A percentile compares a stretch with the other conserved stretches of the same genome.
Evolutionary conservation across 64 coral and sea anemone genomes (phyloP).

Genomic region (Hydrozoanthus tunicans): DNA sequence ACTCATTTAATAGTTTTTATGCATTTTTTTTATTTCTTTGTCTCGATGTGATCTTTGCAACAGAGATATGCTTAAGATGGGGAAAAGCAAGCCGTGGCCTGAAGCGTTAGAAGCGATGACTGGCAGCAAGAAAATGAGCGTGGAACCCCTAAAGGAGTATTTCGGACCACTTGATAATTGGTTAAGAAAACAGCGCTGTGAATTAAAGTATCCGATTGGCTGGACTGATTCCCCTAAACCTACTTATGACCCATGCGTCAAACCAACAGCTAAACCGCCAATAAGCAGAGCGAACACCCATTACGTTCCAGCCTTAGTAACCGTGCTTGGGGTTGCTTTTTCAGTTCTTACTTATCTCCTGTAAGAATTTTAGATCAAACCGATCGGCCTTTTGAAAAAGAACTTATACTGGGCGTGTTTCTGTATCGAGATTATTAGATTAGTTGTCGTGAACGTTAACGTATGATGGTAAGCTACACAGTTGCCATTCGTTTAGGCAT

Average conservation of each 20-base stretch:
- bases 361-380: not conserved
- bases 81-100: constrained; percentile 89
- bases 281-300: not conserved
- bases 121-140: not conserved
- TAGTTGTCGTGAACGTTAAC: too few species aligned
- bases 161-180: constrained; percentile 68
- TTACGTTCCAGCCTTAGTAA: not conserved
- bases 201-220: constrained; percentile 66
- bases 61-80: constrained; percentile 83
- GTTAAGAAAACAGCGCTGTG: constrained; percentile 68
- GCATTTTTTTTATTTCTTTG: too few species aligned
- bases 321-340: not conserved
- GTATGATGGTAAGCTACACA: too few species aligned
- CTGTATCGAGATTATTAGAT: too few species aligned
- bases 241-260: constrained; percentile 57
- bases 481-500: too few species aligned
- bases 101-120: constrained; percentile 68
- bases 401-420: too few species aligned
- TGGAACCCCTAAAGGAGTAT: constrained; percentile 12
- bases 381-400: too few species aligned
- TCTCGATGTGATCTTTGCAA: not conserved
- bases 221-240: constrained; percentile 58
- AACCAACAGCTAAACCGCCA: constrained; percentile 5
- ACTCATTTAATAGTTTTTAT: too few species aligned
- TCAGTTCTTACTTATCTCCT: not conserved